These are phyloP conservation scores for Brevimyrus niger DNA, from an alignment of 2,113 vertebrate species.

Conservation along the genomic window DNA sequence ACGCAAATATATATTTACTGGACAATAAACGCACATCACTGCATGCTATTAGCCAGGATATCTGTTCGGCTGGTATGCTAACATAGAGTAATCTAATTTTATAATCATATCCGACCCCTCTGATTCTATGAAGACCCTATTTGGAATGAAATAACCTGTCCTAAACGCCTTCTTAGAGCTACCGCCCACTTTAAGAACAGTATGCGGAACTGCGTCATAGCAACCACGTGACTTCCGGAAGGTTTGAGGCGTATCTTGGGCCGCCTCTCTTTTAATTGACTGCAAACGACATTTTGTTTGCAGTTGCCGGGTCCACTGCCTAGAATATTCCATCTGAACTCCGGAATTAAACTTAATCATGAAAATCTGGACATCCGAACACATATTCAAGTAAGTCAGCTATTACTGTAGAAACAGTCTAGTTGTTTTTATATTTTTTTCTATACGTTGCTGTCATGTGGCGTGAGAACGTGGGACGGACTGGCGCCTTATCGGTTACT, in stretches of 20 bases:
- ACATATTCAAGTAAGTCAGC: constrained; percentile 61
- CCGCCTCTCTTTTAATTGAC: background rate
- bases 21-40: background rate
- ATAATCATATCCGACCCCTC: background rate
- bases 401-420: background rate
- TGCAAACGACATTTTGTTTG: constrained; percentile 5
- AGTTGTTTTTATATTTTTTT: background rate
- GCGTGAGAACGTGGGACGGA: background rate
- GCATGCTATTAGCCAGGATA: background rate
- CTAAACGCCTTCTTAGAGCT: background rate
- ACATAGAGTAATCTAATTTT: background rate
- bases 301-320: background rate
- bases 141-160: background rate
- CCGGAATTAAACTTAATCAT: constrained; percentile 32
- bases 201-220: constrained; percentile 35
- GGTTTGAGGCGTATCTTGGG: constrained; percentile 23
- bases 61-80: background rate
- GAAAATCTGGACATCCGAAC: constrained; percentile 70
- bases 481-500: background rate
- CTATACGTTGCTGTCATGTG: background rate
- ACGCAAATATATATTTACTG: background rate
- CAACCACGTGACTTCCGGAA: constrained; percentile 27
- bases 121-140: background rate
- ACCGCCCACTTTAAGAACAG: background rate
- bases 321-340: background rate